phyloP scores from a whole-genome alignment of 2,888 invertebrate species.

The Orthonychiurus folsomi region DNA sequence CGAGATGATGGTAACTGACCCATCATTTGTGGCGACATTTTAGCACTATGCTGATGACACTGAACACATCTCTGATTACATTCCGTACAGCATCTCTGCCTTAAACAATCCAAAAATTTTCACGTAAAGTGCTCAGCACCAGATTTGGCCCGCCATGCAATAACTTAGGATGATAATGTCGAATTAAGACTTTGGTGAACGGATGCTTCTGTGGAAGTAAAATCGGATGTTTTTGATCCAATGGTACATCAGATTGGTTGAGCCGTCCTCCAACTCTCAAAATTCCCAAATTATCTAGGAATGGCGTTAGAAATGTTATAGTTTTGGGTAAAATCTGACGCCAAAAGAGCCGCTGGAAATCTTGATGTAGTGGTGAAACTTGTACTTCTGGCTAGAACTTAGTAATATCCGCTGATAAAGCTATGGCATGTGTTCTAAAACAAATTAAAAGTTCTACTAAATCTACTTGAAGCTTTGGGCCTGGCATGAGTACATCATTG shows the following conservation, averaged over 20 bases:
- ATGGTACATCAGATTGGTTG: not conserved
- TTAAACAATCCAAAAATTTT: constrained; percentile 41
- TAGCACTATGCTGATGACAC: constrained; percentile 38
- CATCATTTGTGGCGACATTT: constrained; percentile 40
- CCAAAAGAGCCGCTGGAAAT: too few species aligned
- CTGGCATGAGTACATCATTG: too few species aligned
- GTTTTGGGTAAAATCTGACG: too few species aligned
- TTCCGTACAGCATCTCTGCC: constrained; percentile 25
- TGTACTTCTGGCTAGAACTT: too few species aligned
- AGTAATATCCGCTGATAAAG: too few species aligned
- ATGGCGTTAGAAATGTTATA: too few species aligned
- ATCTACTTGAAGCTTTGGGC: too few species aligned
- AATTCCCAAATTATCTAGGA: not conserved
- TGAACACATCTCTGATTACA: constrained; percentile 16
- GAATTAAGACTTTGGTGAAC: constrained; percentile 18
- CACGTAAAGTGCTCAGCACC: constrained; percentile 25
- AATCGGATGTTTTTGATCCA: constrained; percentile 17
- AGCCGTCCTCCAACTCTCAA: constrained; percentile 16
- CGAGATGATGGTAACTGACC: constrained; percentile 41
- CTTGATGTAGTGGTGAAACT: too few species aligned
- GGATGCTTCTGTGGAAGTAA: constrained; percentile 12
- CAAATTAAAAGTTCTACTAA: too few species aligned
- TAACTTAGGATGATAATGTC: constrained; percentile 25
- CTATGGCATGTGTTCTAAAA: too few species aligned
- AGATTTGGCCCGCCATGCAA: constrained; percentile 37